phyloP scores from a whole-genome alignment of 2,888 invertebrate species.

The Drosophila testacea region DNA sequence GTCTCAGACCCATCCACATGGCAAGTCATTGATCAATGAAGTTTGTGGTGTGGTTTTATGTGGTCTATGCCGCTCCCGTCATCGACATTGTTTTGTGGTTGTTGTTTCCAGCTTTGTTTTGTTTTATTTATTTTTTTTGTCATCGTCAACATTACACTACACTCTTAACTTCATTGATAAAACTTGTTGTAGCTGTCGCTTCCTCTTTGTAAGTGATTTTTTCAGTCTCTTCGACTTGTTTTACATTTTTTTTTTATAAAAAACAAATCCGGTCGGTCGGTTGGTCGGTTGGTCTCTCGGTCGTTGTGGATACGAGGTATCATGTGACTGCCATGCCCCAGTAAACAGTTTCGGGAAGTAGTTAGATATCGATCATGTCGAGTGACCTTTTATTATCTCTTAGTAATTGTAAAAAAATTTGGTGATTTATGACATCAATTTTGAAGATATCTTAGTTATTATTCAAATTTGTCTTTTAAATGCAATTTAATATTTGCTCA shows the following conservation, averaged over 20 bases:
- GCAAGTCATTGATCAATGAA: constrained; percentile 60
- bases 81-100: constrained; percentile 49
- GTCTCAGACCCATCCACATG: constrained; percentile 21
- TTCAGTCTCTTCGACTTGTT: constrained; percentile 29
- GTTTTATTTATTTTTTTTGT: constrained; percentile 31
- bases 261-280: constrained; percentile 61
- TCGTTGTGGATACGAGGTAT: constrained; percentile 44
- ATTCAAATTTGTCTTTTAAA: not conserved
- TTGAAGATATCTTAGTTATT: not conserved
- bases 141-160: constrained; percentile 55
- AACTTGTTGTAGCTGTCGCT: constrained; percentile 67
- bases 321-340: constrained; percentile 67
- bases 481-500: constrained; percentile 22
- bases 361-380: constrained; percentile 19
- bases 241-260: constrained; percentile 34
- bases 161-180: constrained; percentile 69
- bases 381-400: constrained; percentile 10
- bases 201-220: constrained; percentile 77
- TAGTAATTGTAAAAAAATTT: not conserved
- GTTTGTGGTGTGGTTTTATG: constrained; percentile 59
- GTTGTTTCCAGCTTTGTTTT: constrained; percentile 29
- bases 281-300: constrained; percentile 26
- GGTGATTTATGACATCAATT: not conserved
- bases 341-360: constrained; percentile 46
- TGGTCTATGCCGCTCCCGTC: constrained; percentile 51